phyloP scores from a whole-genome alignment of 2,888 invertebrate genomes.

The Caenorhabditis auriculariae region DNA sequence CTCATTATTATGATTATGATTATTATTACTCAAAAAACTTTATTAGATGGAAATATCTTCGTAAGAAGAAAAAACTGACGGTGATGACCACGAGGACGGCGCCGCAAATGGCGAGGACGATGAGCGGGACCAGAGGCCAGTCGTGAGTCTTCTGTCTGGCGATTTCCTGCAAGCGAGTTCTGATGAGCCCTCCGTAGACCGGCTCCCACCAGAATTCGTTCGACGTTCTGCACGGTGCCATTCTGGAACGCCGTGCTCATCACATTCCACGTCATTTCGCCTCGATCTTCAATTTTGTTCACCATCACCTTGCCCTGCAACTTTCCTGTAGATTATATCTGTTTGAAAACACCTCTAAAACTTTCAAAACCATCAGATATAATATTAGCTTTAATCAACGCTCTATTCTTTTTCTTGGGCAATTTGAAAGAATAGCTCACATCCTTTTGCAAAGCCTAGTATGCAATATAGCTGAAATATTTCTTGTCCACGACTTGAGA shows the following conservation, averaged over 20 bases:
- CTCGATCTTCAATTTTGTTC: constrained; percentile 28
- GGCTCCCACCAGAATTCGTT: constrained; percentile 18
- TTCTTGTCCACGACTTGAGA: no score
- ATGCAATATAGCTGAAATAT: no score
- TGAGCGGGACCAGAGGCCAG: constrained; percentile 43
- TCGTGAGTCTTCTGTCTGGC: constrained; percentile 18
- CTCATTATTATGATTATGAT: no score
- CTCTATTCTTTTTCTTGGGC: no score
- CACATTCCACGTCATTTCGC: constrained; percentile 21
- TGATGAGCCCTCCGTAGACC: neutral
- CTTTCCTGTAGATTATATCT: no score
- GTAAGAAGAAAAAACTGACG: constrained; percentile 23
- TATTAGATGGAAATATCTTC: no score
- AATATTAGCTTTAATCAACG: no score
- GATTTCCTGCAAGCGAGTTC: constrained; percentile 25
- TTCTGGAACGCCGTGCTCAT: constrained; percentile 28
- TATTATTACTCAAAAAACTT: no score
- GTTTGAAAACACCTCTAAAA: no score
- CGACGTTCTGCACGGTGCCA: constrained; percentile 30
- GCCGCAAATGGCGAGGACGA: constrained; percentile 34
- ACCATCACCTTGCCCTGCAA: constrained; percentile 32
- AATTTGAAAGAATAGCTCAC: no score
- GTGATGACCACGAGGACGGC: constrained; percentile 35
- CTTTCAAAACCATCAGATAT: no score
- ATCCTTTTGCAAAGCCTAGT: no score